Conservation (phyloP, 1,140 invertebrate species). For the Bombus pascuorum region DNA sequence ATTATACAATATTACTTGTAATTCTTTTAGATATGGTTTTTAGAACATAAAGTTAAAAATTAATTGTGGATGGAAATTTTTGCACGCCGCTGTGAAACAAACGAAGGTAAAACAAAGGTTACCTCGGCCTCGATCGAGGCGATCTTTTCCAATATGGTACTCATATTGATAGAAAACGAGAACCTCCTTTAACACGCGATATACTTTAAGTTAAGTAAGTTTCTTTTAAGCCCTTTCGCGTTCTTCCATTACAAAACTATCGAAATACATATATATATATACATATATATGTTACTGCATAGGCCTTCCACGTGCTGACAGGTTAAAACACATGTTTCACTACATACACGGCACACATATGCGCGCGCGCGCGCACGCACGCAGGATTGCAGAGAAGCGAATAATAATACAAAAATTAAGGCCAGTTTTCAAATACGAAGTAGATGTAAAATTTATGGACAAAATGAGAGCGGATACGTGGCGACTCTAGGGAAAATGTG, state of each 20-base stretch:
- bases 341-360: no score
- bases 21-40: no score
- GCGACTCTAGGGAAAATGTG: no score
- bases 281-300: background rate
- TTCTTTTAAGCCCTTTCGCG: constrained; percentile 17
- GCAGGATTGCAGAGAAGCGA: background rate
- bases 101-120: constrained; percentile 73
- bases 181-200: background rate
- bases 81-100: background rate
- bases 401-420: background rate
- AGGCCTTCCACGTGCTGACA: constrained; percentile 18
- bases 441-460: background rate
- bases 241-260: constrained; percentile 42
- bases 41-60: no score
- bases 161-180: constrained; percentile 84
- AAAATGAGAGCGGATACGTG: no score
- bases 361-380: background rate
- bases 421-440: background rate
- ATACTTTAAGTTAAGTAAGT: background rate
- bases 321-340: constrained; percentile 13
- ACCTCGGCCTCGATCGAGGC: constrained; percentile 98
- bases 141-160: constrained; percentile 98
- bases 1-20: no score
- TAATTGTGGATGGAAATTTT: no score
- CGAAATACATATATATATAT: background rate